Evolutionary conservation across 35 echinoderm and acorn worm species (phyloP), one percentile per base, ranked within the genome.

Genomic region (Lytechinus pictus): DNA sequence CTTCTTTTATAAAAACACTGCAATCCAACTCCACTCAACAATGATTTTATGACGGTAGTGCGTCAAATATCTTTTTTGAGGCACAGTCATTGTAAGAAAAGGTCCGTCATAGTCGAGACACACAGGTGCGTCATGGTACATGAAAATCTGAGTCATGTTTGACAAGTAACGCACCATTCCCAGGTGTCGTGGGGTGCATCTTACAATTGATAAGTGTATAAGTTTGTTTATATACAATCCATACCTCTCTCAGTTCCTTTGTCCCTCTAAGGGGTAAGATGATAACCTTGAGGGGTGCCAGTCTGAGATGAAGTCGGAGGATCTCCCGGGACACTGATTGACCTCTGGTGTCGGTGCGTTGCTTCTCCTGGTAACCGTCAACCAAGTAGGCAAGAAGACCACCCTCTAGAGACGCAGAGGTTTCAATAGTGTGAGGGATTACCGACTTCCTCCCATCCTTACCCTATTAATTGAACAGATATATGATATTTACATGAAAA

Each of bases 371-470:
- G 71, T 96, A 94, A 21, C 96, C 96, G 51, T 98, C 97, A 7
- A 98, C 79, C 24, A 98, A 87, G 79, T 96, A 96, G 9, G 97
- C 97, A 44, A 98, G 95, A 27, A 98, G 94, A 52, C 97, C 97
- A 14, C 94, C 95, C 86, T 98, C 97, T 91, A 98, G 86, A 53
- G 55, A 86, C 28, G 95, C 86, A 14, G 94, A 93, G 7, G 95
- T 96, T 61, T 97, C 87, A 93, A 98, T 97, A 55, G 97, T 27
- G 13, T 97, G 89, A 27, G 97, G 97, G 8, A 97, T 57, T 21
- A 98, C 94, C 0, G 54, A 52, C 95, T 96, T 96, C n/a, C 96
- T 86, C 28, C 97, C 96, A 86, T 95, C 96, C 93, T 95, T 95
- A 53, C 96, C 97, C 97, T 98, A 87, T 8, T 16, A 96, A 27